A percentile compares a stretch with the other conserved stretches of the same genome.
Conservation (phyloP, 2,888 invertebrate genomes). For the Omphaloscelis lunosa region DNA sequence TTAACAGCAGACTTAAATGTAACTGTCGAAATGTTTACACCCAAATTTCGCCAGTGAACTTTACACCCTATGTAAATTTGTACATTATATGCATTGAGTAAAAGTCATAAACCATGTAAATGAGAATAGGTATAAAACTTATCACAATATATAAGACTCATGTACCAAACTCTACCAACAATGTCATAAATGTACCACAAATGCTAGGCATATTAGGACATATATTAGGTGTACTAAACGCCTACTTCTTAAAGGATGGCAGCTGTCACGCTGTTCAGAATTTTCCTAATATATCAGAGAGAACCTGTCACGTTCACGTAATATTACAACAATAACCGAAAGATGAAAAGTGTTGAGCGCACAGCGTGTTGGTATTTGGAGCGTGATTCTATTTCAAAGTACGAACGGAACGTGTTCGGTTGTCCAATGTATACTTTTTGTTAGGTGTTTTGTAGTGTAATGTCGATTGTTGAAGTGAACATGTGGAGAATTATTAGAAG, state of each 20-base stretch:
- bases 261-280: slow-evolving; percentile 43
- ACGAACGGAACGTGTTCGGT: neutral
- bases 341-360: slow-evolving; percentile 30
- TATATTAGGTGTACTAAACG: neutral
- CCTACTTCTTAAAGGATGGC: slow-evolving; percentile 11
- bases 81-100: neutral
- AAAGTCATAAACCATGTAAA: neutral
- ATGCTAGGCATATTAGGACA: neutral
- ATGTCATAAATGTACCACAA: neutral
- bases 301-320: slow-evolving; percentile 25
- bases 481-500: neutral
- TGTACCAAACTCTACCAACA: neutral
- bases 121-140: neutral
- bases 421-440: slow-evolving; percentile 2
- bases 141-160: neutral
- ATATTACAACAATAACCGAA: slow-evolving; percentile 34
- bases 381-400: slow-evolving; percentile 57
- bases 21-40: neutral
- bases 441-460: neutral
- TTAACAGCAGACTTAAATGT: neutral
- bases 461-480: neutral
- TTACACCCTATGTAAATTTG: neutral
- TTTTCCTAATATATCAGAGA: slow-evolving; percentile 20
- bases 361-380: slow-evolving; percentile 39
- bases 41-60: neutral